Conservation (phyloP, 2,113 vertebrate species). For the Aspidoscelis tigris region DNA sequence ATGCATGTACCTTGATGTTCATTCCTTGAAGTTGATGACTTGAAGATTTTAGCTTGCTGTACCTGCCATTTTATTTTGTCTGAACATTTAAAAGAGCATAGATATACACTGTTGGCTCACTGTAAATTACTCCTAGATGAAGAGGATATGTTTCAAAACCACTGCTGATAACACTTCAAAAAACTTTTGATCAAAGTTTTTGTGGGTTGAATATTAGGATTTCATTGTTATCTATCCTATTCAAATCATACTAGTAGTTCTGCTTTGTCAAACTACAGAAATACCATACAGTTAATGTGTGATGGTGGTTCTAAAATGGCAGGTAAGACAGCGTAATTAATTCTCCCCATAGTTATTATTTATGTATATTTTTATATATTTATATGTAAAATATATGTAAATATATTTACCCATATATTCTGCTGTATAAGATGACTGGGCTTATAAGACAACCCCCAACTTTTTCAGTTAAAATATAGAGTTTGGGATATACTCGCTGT, state of each 20-base stretch:
- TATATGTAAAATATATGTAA: no score
- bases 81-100: neutral
- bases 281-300: neutral
- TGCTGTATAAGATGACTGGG: no score
- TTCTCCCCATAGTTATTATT: neutral
- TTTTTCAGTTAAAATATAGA: no score
- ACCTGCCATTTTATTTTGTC: neutral
- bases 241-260: neutral
- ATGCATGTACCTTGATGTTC: neutral
- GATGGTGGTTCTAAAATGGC: neutral
- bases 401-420: no score
- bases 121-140: neutral
- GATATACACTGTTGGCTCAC: neutral
- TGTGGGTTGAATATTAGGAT: neutral
- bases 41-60: neutral
- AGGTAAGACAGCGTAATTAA: neutral
- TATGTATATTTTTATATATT: neutral
- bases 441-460: no score
- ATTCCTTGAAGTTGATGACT: neutral
- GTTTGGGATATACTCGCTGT: no score
- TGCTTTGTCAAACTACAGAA: neutral
- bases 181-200: neutral
- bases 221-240: neutral
- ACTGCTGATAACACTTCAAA: neutral
- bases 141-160: neutral